Evolutionary conservation across 2,888 invertebrate species (phyloP).

Genomic region (Catocala nupta): DNA sequence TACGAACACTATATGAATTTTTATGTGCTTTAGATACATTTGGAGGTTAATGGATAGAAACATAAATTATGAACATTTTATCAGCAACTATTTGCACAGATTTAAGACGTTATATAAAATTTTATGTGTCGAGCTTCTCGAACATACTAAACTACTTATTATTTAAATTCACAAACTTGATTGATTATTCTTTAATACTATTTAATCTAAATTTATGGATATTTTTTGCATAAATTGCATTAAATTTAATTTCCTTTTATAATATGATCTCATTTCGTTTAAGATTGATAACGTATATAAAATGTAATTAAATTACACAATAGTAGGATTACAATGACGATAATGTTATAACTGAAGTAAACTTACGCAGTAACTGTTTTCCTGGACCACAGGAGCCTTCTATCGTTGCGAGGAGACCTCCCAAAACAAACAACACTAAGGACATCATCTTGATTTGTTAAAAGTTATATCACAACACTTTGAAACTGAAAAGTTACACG

Average conservation of each 20-base stretch:
- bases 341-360: not conserved
- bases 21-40: conserved; percentile 31
- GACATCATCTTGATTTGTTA: conserved; percentile 75
- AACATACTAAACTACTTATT: conserved; percentile 8
- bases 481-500: conserved; percentile 75
- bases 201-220: conserved; percentile 7
- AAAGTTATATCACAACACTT: conserved; percentile 80
- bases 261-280: conserved; percentile 7
- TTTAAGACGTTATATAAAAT: conserved; percentile 15
- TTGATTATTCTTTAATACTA: conserved; percentile 8
- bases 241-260: not conserved
- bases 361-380: conserved; percentile 84
- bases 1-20: conserved; percentile 42
- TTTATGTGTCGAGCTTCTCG: conserved; percentile 12
- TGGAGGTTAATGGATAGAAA: conserved; percentile 25
- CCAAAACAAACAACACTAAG: conserved; percentile 86
- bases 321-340: too few species aligned
- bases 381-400: conserved; percentile 79
- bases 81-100: conserved; percentile 16
- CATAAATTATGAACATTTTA: conserved; percentile 22
- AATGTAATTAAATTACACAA: conserved; percentile 19
- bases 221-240: conserved; percentile 8
- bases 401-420: conserved; percentile 78
- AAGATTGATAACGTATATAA: not conserved
- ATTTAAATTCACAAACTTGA: conserved; percentile 17